Percentiles rank a stretch among this genome's conserved stretches.
phyloP scores from a whole-genome alignment of 2,888 invertebrate genomes.

The Sesamia inferens region DNA sequence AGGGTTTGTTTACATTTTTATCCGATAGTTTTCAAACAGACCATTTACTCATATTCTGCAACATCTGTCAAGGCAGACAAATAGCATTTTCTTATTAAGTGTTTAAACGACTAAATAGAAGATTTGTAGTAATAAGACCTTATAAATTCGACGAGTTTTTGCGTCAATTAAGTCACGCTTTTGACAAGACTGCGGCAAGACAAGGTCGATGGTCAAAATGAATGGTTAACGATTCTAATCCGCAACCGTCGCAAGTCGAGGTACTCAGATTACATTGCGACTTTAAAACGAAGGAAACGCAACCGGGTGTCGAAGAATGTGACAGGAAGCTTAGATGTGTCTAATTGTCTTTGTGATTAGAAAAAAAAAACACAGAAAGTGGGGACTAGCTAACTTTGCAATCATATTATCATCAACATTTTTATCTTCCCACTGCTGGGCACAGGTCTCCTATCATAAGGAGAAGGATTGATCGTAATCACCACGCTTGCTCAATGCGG shows the following conservation, averaged over 20 bases:
- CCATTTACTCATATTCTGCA: neutral
- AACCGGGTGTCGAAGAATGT: conserved; percentile 1
- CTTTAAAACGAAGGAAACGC: conserved; percentile 40
- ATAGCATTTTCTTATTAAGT: neutral
- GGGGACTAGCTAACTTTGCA: neutral
- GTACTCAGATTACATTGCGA: conserved; percentile 5
- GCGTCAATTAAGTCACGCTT: conserved; percentile 47
- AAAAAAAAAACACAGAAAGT: neutral
- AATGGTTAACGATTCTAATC: conserved; percentile 31
- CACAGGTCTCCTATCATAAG: too few species aligned
- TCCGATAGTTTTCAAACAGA: neutral
- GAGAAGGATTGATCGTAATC: too few species aligned
- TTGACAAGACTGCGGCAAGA: conserved; percentile 26
- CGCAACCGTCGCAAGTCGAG: conserved; percentile 24
- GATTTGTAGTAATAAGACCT: conserved; percentile 46
- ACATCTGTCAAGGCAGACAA: neutral
- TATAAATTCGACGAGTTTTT: conserved; percentile 42
- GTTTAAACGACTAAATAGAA: neutral
- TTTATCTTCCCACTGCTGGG: too few species aligned
- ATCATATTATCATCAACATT: too few species aligned
- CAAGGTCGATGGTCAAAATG: conserved; percentile 41
- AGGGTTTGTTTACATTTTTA: neutral
- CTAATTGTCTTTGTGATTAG: neutral
- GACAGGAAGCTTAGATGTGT: conserved; percentile 7
- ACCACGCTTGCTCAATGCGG: too few species aligned